Base-by-base conservation (phyloP, 2,888 invertebrate genomes). In the Cremastobaeus sp. region DNA sequence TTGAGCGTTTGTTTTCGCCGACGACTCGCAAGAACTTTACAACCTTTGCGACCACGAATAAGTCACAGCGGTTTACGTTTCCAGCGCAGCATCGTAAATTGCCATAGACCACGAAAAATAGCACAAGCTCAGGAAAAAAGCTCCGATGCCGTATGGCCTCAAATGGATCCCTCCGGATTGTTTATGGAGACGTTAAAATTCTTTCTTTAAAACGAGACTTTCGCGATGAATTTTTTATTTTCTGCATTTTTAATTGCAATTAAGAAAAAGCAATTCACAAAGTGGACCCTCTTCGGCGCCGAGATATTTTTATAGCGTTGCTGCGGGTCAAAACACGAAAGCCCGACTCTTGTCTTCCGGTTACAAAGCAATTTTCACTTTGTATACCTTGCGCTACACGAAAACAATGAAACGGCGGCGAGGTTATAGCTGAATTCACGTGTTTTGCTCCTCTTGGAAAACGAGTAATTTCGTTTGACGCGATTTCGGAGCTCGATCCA, bases 81-180 rank as follows among this genome's bases (percentile, higher is more conserved):
- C 55, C 41, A 62, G 50, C 55, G 62, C 57, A 62, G 54, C 57
- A 55, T 70, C 70, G 64, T 70, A 70, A 70, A 70, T 62, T 64
- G 55, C 64, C 50, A 70, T 70, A 55, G 70, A 62, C 62, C 35
- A 57, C 62, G 70, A 64, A 70, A 62, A 70, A 70, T 62, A 70
- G 55, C 68, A 41, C 17, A 57, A 48, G 55, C 57, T 55, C 52
- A 34, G 18, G 45, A 41, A 37, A n/a, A n/a, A 64, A 43, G 20
- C 64, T 15, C 30, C 30, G 11, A 35, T 35, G 64, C 62, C 64
- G 20, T 70, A 70, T 55, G 37, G 54, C 47, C 12, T n/a, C n/a
- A n/a, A n/a, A 64, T 52, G 52, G 52, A 62, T 43, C 34, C 14
- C 52, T 35, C 47, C n/a, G 8, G 17, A 47, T 17, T 12, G 35